Evolutionary conservation across 92 coral and sea anemone species (phyloP), one percentile per base, ranked within the genome.

Genomic region (Diadumene lineata): DNA sequence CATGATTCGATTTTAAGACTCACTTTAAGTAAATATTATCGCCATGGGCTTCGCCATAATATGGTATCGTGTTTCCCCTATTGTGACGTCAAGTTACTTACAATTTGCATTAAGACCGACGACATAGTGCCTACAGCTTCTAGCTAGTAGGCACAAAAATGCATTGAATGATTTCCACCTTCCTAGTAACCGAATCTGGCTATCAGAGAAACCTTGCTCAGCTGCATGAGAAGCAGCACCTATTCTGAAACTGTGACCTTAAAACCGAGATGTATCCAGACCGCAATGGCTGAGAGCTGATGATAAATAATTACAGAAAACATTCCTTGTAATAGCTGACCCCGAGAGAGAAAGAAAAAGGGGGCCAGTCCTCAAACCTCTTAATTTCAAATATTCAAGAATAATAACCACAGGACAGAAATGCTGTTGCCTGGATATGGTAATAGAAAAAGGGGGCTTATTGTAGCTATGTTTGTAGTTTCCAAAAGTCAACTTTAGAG

Each of bases 151-250:
- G n/a, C n/a, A n/a, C n/a, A n/a, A n/a, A n/a, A 53, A 53, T 53
- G 58, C 58, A 53, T 13, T 53, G 58, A 44, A 44, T 44, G 19
- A 21, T 3, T 53, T 53, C 65, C 88, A 87, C 34, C 88, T 30
- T 21, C 92, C 92, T 50, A 87, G 60, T 34, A 75, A 51, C 21
- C 92, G 73, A 29, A 87, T 82, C 66, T 77, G 82, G 34, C 79
- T 73, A 79, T 87, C 88, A 38, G 89, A 72, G 57, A 88, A 23
- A n/a, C 93, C 93, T 68, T 67, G 78, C 18, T 72, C 77, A 34
- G 93, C 93, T 48, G 89, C 86, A 79, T 78, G 79, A 17, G 91
- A 77, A 11, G 90, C 86, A 34, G 90, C 86, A 69, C 90, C 90
- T 64, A 82, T 86, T 50, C 91, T 66, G 60, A 81, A 86, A 69